These are phyloP conservation scores for Acrobasis suavella DNA, from an alignment of 2,888 invertebrate genomes.

Conservation along the genomic window DNA sequence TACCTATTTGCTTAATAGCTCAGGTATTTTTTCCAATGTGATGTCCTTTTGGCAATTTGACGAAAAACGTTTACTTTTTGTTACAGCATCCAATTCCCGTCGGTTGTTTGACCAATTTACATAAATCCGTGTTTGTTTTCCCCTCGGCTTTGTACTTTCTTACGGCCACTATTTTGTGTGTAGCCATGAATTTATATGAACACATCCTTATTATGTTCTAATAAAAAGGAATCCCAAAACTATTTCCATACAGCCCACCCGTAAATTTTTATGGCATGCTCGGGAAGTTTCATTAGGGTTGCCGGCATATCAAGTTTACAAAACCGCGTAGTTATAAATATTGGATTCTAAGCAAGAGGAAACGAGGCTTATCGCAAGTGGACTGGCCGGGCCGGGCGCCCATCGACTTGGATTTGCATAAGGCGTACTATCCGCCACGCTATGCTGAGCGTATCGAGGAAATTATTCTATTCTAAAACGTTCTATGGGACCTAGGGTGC, in stretches of 20 bases:
- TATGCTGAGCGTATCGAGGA: too few relatives aligned
- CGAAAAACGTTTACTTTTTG: slow-evolving; percentile 7
- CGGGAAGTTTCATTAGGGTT: slow-evolving; percentile 14
- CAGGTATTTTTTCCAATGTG: not conserved
- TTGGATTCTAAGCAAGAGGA: not conserved
- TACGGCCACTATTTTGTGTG: slow-evolving; percentile 2
- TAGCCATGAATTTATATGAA: slow-evolving; percentile 8
- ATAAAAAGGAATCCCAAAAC: slow-evolving; percentile 17
- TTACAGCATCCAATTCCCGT: not conserved
- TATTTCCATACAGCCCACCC: slow-evolving; percentile 17
- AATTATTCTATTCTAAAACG: too few relatives aligned
- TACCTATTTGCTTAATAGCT: not conserved
- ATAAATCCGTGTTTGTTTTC: slow-evolving; percentile 15
- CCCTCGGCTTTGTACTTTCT: not conserved
- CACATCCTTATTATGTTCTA: slow-evolving; percentile 14
- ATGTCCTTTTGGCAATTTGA: not conserved
- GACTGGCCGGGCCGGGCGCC: not conserved
- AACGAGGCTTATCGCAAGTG: not conserved
- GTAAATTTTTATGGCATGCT: slow-evolving; percentile 18
- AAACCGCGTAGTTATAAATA: slow-evolving; percentile 5
- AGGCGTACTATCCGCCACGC: not conserved
- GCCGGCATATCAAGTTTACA: not conserved
- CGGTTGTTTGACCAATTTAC: slow-evolving; percentile 12
- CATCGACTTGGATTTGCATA: slow-evolving; percentile 2
- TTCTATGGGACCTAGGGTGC: too few relatives aligned